These are phyloP conservation scores for Eupithecia inturbata DNA, from an alignment of 2,888 invertebrate genomes.

Conservation along the genomic window DNA sequence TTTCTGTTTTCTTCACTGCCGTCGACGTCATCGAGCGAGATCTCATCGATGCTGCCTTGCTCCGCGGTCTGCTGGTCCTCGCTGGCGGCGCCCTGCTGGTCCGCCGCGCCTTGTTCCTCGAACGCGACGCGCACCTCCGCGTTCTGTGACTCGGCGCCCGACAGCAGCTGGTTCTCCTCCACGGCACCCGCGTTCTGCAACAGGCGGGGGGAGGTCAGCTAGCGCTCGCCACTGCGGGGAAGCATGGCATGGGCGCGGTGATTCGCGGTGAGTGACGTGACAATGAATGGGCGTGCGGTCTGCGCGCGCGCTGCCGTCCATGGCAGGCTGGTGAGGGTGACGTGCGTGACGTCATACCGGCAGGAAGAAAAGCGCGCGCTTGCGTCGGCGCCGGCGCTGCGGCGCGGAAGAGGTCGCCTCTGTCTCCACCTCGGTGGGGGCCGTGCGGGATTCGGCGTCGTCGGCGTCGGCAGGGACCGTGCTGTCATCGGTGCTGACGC, in stretches of 20 bases:
- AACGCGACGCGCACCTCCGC: constrained; percentile 86
- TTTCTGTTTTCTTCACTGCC: constrained; percentile 91
- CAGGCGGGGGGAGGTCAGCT: constrained; percentile 16
- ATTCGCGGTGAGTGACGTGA: constrained; percentile 42
- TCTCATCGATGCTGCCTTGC: constrained; percentile 87
- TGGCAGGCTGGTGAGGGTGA: constrained; percentile 76
- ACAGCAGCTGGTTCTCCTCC: constrained; percentile 79
- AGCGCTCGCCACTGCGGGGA: not conserved
- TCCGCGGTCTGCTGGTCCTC: constrained; percentile 82
- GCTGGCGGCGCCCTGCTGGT: constrained; percentile 69
- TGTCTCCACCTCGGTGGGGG: constrained; percentile 21
- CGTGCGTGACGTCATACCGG: constrained; percentile 76
- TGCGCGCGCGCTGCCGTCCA: constrained; percentile 77
- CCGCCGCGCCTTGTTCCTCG: constrained; percentile 72
- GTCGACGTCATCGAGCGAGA: constrained; percentile 88
- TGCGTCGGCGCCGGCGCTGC: constrained; percentile 52
- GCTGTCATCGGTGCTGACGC: constrained; percentile 30
- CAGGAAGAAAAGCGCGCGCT: constrained; percentile 68
- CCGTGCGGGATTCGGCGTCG: constrained; percentile 24
- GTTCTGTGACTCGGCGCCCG: constrained; percentile 85
- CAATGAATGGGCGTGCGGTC: constrained; percentile 52
- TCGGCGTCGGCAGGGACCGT: constrained; percentile 15
- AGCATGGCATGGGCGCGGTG: constrained; percentile 28
- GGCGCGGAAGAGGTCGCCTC: constrained; percentile 24
- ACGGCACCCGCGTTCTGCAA: constrained; percentile 72